Base-by-base conservation (phyloP, 2,888 invertebrate genomes). In the Thumatha senex region DNA sequence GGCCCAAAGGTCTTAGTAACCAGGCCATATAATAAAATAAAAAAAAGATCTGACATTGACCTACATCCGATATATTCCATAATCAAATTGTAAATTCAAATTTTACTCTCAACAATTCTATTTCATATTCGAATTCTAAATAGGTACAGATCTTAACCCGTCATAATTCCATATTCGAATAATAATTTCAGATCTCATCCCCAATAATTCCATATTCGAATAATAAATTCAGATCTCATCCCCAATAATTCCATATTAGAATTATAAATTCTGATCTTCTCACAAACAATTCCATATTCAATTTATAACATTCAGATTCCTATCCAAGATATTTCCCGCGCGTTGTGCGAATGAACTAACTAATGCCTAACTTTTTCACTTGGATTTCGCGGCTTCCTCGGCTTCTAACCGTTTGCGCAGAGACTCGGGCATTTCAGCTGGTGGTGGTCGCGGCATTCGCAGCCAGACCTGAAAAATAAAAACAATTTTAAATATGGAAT, bases 361-460 rank as follows among this genome's bases (percentile, higher is more conserved):
- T 64, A 10, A 61, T 48, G 15, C 30, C 15, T 42, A 45, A 34
- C 7, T 39, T 34, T n/a, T 52, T 82, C 78, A 86, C 80, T 89
- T 84, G 35, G 76, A 51, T 58, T 82, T 84, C 9, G 73, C 76
- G 9, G 80, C 85, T 51, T 79, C 86, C 43, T 89, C 87, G 0
- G 90, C 93, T 54, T 88, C 92, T 30, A 94, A 80, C 66, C 97
- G 95, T 86, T 93, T 93, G 86, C 95, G 96, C 77, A 98, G 93
- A 11, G 96, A 96, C 82, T 97, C 98, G 13, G 98, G 98, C 98
- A 98, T 98, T 89, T 96, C 96, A 72, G 98, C 97, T 76, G 98
- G 98, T 79, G 99, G 98, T 56, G 98, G 98, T 70, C 99, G 95
- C 53, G 98, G 99, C 93, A 99, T 95, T 61, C 95, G 93, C 64